A percentile compares a stretch with the other conserved stretches of the same genome.
phyloP scores from a whole-genome alignment of 1,140 invertebrate species.

The Anoplolepis gracilipes region DNA sequence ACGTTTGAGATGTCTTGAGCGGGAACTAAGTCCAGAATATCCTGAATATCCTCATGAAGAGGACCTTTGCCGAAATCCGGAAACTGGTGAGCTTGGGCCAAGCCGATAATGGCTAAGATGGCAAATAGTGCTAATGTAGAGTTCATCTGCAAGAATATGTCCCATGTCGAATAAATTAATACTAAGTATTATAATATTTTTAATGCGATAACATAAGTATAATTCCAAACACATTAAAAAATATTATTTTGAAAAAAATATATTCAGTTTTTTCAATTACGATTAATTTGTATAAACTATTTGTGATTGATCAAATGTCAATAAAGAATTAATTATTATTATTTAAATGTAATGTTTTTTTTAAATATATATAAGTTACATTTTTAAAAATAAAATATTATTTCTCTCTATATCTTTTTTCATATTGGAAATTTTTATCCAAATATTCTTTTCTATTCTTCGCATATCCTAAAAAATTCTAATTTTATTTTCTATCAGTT shows the following conservation, averaged over 20 bases:
- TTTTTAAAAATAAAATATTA: too few relatives aligned
- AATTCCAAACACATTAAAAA: background rate
- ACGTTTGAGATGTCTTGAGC: background rate
- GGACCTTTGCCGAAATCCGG: constrained; percentile 55
- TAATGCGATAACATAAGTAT: background rate
- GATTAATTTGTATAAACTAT: too few relatives aligned
- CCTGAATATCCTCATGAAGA: constrained; percentile 66
- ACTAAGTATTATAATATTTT: background rate
- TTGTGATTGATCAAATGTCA: too few relatives aligned
- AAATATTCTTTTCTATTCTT: too few relatives aligned
- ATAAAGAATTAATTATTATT: too few relatives aligned
- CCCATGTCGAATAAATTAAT: background rate
- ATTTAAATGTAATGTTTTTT: too few relatives aligned
- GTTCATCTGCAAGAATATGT: constrained; percentile 68
- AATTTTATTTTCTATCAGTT: too few relatives aligned
- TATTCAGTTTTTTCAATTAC: too few relatives aligned
- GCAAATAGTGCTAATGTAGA: constrained; percentile 11
- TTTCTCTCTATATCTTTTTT: too few relatives aligned
- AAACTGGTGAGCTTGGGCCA: constrained; percentile 22
- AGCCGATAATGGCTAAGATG: constrained; percentile 31
- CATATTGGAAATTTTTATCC: too few relatives aligned
- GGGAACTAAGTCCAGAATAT: constrained; percentile 64
- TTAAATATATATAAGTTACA: too few relatives aligned
- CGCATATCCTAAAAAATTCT: too few relatives aligned
- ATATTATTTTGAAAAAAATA: background rate